phyloP scores from a whole-genome alignment of 1,140 invertebrate species.

The Pachyrhynchus sulphureomaculatus region DNA sequence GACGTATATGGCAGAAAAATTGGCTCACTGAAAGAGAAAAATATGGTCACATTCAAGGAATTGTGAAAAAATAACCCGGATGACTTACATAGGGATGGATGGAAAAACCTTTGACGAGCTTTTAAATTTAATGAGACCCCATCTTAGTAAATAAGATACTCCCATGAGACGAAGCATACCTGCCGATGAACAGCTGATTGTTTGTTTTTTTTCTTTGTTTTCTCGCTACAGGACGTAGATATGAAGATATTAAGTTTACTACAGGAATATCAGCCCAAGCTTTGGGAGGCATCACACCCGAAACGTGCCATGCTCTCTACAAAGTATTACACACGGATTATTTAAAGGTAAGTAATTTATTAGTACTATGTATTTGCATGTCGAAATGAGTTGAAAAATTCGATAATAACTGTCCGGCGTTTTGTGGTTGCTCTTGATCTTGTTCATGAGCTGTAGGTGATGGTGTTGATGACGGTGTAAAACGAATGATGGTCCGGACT shows the following conservation, averaged over 20 bases:
- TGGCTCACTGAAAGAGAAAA: constrained; percentile 2
- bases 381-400: not conserved
- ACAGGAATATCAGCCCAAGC: constrained; percentile 16
- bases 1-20: constrained; percentile 4
- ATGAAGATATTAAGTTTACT: constrained; percentile 24
- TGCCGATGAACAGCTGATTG: not conserved
- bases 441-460: not conserved
- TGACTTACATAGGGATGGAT: constrained; percentile 17
- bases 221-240: not conserved
- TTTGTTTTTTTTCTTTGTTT: no score
- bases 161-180: not conserved
- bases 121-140: not conserved
- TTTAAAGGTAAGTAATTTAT: constrained; percentile 3
- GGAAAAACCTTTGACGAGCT: constrained; percentile 1
- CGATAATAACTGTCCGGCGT: not conserved
- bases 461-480: not conserved
- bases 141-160: not conserved
- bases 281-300: constrained; percentile 6
- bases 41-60: constrained; percentile 1
- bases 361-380: not conserved
- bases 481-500: no score
- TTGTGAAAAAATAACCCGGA: constrained; percentile 2
- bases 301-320: constrained; percentile 9
- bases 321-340: not conserved
- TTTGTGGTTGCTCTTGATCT: not conserved